Conservation (phyloP, 2,797 vertebrate genomes). For the Miichthys miiuy region DNA sequence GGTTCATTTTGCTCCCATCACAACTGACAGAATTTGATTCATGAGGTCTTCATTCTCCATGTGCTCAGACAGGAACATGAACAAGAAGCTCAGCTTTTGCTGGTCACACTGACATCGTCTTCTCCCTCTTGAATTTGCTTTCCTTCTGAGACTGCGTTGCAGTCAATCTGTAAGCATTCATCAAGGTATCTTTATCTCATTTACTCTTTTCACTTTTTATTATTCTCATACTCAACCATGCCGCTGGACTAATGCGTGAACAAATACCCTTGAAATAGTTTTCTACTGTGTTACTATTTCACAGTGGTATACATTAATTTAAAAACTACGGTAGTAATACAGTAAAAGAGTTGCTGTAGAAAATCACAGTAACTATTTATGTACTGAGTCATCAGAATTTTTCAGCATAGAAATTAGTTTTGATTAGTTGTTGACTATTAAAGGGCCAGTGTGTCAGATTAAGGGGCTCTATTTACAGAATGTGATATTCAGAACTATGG, state of each 20-base stretch:
- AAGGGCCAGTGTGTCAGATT: too few species aligned
- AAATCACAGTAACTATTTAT: too few species aligned
- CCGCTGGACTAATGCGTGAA: background rate
- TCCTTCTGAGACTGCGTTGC: background rate
- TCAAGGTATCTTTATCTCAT: background rate
- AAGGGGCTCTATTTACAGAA: too few species aligned
- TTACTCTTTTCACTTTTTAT: background rate
- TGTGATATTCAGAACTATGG: too few species aligned
- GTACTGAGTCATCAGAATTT: too few species aligned
- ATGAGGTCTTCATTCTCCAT: slow-evolving; percentile 53
- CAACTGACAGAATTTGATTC: slow-evolving; percentile 60
- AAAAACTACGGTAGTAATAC: too few species aligned
- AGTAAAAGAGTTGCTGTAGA: too few species aligned
- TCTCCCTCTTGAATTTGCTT: slow-evolving; percentile 7
- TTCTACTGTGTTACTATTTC: too few species aligned
- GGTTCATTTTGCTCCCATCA: slow-evolving; percentile 54
- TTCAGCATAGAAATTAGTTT: too few species aligned
- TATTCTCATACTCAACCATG: background rate
- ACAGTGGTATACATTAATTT: too few species aligned
- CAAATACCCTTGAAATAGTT: too few species aligned
- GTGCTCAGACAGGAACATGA: slow-evolving; percentile 20
- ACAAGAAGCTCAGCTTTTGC: slow-evolving; percentile 5
- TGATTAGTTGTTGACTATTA: too few species aligned
- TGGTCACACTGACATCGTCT: slow-evolving; percentile 29
- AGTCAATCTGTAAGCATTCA: slow-evolving; percentile 3